Evolutionary conservation across 1,140 invertebrate species (phyloP).

Genomic region (Bombus consobrinus): DNA sequence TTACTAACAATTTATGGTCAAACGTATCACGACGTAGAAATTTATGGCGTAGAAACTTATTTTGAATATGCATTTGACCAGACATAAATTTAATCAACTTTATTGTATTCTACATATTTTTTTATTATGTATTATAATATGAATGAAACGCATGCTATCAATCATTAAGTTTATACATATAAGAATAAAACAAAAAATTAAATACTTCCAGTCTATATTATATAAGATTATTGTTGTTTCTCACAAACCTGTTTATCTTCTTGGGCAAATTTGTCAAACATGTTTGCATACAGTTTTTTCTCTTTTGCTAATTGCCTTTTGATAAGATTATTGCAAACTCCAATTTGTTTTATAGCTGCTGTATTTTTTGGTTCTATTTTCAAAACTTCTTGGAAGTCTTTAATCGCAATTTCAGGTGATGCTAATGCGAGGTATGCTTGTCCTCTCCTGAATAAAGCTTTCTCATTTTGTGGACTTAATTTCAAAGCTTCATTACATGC

Average conservation of each 20-base stretch:
- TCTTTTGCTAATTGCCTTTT: conserved; percentile 91
- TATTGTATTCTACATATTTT: background rate
- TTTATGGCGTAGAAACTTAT: conserved; percentile 12
- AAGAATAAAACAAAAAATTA: background rate
- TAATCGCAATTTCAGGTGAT: conserved; percentile 90
- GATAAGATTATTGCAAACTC: conserved; percentile 88
- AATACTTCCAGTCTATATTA: background rate
- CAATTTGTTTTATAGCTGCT: conserved; percentile 91
- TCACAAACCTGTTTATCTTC: conserved; percentile 89
- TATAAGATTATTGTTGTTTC: conserved; percentile 51
- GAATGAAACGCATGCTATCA: background rate
- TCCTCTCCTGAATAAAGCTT: conserved; percentile 95
- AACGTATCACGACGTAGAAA: conserved; percentile 44
- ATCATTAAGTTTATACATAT: background rate
- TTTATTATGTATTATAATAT: conserved; percentile 33
- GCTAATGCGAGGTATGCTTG: conserved; percentile 90
- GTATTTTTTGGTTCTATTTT: conserved; percentile 90
- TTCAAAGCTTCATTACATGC: conserved; percentile 89
- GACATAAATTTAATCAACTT: conserved; percentile 30
- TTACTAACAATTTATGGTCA: conserved; percentile 77
- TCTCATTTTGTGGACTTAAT: conserved; percentile 91
- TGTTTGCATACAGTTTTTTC: conserved; percentile 95
- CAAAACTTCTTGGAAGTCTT: conserved; percentile 90
- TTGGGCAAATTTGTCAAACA: conserved; percentile 96
- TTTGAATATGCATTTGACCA: conserved; percentile 26